Conservation (phyloP, 2,888 invertebrate genomes). For the Andricus curvator region DNA sequence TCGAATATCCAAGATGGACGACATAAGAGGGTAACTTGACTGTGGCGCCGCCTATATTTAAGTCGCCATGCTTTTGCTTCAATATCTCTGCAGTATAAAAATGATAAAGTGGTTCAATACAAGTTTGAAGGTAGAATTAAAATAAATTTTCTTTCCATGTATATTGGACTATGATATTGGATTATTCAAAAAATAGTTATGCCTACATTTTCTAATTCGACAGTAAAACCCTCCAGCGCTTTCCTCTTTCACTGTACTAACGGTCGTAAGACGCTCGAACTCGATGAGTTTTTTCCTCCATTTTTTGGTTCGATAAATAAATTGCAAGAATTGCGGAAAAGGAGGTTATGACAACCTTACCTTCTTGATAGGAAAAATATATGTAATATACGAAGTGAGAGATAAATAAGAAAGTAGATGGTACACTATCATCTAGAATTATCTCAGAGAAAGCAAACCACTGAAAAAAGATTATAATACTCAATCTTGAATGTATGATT, state of each 20-base stretch:
- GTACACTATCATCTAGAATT: slow-evolving; percentile 2
- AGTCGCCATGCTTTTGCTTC: neutral
- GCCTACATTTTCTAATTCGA: slow-evolving; percentile 1
- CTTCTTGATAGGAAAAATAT: neutral
- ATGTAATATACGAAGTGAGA: slow-evolving; percentile 30
- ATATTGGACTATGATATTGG: neutral
- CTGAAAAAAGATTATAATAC: slow-evolving; percentile 1
- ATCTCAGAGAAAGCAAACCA: neutral
- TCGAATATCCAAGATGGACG: neutral
- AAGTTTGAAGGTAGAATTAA: too few relatives aligned
- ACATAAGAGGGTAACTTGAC: neutral
- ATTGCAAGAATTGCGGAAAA: neutral
- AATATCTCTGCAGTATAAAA: too few relatives aligned
- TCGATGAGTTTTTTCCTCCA: neutral
- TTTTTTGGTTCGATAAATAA: neutral
- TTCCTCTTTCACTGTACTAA: slow-evolving; percentile 7
- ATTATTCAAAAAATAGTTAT: neutral
- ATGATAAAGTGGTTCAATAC: too few relatives aligned
- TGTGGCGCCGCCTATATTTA: neutral
- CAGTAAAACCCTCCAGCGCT: neutral
- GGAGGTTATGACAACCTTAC: neutral
- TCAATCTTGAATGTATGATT: neutral
- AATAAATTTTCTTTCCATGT: neutral
- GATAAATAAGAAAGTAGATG: slow-evolving; percentile 14
- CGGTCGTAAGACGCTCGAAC: neutral